phyloP scores from a whole-genome alignment of 2,888 invertebrate species.

The Loripinus fragilis region DNA sequence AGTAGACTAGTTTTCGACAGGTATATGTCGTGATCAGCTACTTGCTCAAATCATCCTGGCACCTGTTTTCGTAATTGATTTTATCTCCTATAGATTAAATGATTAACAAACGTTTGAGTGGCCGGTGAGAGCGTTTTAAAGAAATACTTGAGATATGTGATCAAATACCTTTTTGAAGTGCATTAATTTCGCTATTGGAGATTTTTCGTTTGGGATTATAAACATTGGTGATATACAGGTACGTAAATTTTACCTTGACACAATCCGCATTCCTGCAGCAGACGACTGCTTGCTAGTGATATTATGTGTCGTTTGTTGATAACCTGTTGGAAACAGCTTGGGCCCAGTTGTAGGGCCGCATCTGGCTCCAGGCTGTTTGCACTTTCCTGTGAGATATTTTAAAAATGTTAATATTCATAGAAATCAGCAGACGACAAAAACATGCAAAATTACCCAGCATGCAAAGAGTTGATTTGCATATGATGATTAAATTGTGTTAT shows the following conservation, averaged over 20 bases:
- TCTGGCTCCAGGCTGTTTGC: too few relatives aligned
- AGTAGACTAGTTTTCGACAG: constrained; percentile 9
- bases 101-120: constrained; percentile 11
- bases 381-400: too few relatives aligned
- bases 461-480: too few relatives aligned
- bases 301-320: too few relatives aligned
- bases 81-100: constrained; percentile 7
- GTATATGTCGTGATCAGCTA: constrained; percentile 5
- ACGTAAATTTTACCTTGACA: background rate
- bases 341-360: too few relatives aligned
- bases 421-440: too few relatives aligned
- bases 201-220: background rate
- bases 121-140: background rate
- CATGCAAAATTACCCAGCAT: too few relatives aligned
- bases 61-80: constrained; percentile 16
- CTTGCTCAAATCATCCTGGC: background rate
- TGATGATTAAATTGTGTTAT: too few relatives aligned
- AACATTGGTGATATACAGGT: background rate
- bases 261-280: too few relatives aligned
- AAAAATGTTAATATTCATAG: too few relatives aligned
- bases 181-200: constrained; percentile 1
- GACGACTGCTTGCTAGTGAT: too few relatives aligned
- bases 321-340: too few relatives aligned
- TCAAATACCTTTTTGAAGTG: background rate
- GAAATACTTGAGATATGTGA: constrained; percentile 5